phyloP scores from a whole-genome alignment of 2,797 vertebrate species.

The Spinibarbus caldwelli region DNA sequence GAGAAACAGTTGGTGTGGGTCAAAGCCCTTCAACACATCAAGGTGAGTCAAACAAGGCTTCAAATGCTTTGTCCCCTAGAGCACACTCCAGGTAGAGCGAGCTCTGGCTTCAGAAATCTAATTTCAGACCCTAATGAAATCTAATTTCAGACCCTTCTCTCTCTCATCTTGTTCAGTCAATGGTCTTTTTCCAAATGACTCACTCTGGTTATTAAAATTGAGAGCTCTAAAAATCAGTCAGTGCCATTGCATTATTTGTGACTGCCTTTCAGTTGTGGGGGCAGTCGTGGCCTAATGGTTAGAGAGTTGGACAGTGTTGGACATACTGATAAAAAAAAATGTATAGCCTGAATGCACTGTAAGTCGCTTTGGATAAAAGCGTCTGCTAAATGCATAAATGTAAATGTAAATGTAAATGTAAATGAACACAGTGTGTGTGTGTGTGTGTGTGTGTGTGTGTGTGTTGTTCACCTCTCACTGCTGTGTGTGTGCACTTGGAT shows the following conservation, averaged over 20 bases:
- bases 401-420: too few relatives aligned
- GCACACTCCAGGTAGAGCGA: constrained; percentile 3
- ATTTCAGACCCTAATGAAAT: constrained; percentile 6
- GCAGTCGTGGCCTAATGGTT: too few relatives aligned
- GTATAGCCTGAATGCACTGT: too few relatives aligned
- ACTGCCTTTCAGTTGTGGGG: background rate
- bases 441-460: too few relatives aligned
- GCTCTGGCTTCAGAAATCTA: background rate
- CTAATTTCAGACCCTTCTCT: background rate
- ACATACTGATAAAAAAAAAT: too few relatives aligned
- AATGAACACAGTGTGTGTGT: too few relatives aligned
- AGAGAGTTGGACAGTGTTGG: too few relatives aligned
- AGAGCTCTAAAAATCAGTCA: background rate
- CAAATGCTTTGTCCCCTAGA: background rate
- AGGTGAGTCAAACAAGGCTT: constrained; percentile 74
- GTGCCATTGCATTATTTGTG: background rate
- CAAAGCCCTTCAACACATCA: constrained; percentile 84
- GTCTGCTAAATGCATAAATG: too few relatives aligned
- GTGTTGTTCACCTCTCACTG: too few relatives aligned
- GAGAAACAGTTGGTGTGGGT: constrained; percentile 87
- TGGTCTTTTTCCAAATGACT: constrained; percentile 14
- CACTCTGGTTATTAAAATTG: constrained; percentile 10
- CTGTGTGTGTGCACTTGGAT: too few relatives aligned
- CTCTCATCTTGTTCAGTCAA: background rate
- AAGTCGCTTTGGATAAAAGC: too few relatives aligned